Conservation (phyloP, 2,113 vertebrate genomes). For the Rhinogobius similis region DNA sequence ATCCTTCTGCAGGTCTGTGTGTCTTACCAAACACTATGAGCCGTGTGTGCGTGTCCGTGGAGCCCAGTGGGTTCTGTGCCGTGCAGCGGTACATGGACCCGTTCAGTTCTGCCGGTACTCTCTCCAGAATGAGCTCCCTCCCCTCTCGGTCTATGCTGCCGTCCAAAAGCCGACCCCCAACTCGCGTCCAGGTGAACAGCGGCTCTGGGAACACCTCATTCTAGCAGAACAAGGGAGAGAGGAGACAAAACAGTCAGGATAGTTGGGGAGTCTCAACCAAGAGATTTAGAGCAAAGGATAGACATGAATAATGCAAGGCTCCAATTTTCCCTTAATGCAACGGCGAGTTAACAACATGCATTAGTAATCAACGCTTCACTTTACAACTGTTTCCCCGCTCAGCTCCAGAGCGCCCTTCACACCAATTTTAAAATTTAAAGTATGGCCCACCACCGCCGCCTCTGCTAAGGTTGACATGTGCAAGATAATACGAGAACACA, state of each 20-base stretch:
- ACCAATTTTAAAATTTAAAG: constrained; percentile 31
- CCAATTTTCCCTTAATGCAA: constrained; percentile 56
- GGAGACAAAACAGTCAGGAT: not conserved
- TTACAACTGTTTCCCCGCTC: constrained; percentile 49
- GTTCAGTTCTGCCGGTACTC: constrained; percentile 92
- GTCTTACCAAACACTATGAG: constrained; percentile 94
- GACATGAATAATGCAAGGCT: constrained; percentile 67
- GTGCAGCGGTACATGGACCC: constrained; percentile 99
- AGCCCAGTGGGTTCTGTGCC: constrained; percentile 94
- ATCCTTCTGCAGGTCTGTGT: not conserved
- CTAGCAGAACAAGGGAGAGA: constrained; percentile 64
- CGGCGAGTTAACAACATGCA: constrained; percentile 69
- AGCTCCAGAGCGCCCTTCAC: constrained; percentile 21
- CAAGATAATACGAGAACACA: constrained; percentile 26
- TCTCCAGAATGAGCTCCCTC: constrained; percentile 90
- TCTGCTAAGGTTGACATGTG: constrained; percentile 18
- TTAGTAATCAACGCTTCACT: constrained; percentile 68
- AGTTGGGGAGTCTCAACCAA: constrained; percentile 38
- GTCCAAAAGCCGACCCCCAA: constrained; percentile 91
- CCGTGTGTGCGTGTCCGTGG: constrained; percentile 95
- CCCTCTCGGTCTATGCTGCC: constrained; percentile 87
- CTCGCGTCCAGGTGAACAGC: constrained; percentile 94
- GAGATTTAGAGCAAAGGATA: constrained; percentile 54
- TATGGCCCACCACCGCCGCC: constrained; percentile 12
- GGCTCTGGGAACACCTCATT: constrained; percentile 98